Conservation (phyloP, 2,797 vertebrate species). For the Brachyrhaphis roseni region DNA sequence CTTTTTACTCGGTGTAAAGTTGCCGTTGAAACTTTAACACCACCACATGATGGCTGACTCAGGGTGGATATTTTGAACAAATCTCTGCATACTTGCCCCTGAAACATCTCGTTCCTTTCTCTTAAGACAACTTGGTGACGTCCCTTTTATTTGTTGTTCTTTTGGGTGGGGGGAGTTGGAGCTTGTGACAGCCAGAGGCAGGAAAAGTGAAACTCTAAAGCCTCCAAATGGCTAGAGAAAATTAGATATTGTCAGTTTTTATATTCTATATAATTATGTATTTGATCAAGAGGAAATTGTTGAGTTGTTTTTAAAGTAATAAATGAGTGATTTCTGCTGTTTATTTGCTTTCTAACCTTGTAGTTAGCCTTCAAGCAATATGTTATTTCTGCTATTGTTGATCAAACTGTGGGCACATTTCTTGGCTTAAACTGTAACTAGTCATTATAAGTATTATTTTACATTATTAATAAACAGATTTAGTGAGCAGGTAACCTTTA, state of each 20-base stretch:
- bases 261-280: not conserved
- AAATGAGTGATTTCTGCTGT: not conserved
- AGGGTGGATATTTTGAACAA: not conserved
- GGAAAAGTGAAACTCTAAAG: not conserved
- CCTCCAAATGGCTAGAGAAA: not conserved
- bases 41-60: not conserved
- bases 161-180: not conserved
- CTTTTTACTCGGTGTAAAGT: not conserved
- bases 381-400: no score
- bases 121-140: constrained; percentile 1
- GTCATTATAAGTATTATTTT: not conserved
- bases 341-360: not conserved
- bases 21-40: not conserved
- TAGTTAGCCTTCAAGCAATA: not conserved
- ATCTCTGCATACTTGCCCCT: not conserved
- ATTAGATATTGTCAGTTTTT: not conserved
- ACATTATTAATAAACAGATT: not conserved
- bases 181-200: not conserved
- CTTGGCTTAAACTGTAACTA: not conserved
- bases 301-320: not conserved
- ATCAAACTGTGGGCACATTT: not conserved
- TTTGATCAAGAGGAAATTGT: not conserved
- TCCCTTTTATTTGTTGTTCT: not conserved
- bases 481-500: not conserved
- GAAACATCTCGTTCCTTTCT: not conserved